Evolutionary conservation across 2,888 invertebrate species (phyloP), one percentile per base, ranked within the genome.

Genomic region (Poecilobothrus nobilitatus): DNA sequence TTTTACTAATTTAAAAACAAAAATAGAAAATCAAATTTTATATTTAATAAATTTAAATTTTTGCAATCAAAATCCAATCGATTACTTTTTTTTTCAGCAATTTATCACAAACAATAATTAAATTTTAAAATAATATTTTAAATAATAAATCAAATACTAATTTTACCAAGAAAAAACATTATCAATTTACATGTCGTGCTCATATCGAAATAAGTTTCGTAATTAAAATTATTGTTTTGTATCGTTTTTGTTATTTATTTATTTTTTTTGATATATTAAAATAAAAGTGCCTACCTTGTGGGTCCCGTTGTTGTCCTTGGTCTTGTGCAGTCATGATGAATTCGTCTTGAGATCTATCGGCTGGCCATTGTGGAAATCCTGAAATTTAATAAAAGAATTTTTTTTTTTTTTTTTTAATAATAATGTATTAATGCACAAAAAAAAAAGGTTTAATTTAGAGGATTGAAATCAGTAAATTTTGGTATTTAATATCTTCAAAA

Each of bases 291-390:
- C 91, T 92, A 93, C 93, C 93, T 93, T 93, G 92, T 82, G 91
- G 90, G 85, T 93, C 93, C 84, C 92, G 88, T 83, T 91, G 91
- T 77, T 82, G 82, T 76, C 81, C 81, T 84, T 84, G 86, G 86
- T 91, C 92, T 85, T 90, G 91, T 81, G 91, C 90, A 81, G 90
- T 89, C 86, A 92, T 87, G 80, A 88, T 88, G 79, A 91, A 89
- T 86, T 93, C 92, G 79, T 93, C 93, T 84, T 91, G 91, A 88
- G 89, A 87, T 84, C 87, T 85, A 82, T 89, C 88, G 85, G 91
- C 89, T 83, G 92, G 92, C 93, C 93, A 93, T 85, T 87, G 84
- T 78, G 89, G 89, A 84, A 91, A 91, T 86, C 92, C 92, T 92
- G 84, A 67, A 85, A 84, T 71, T 21, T 66, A 69, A 37, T 71